Evolutionary conservation across 2,113 vertebrate species (phyloP).

Genomic region (Ia io): DNA sequence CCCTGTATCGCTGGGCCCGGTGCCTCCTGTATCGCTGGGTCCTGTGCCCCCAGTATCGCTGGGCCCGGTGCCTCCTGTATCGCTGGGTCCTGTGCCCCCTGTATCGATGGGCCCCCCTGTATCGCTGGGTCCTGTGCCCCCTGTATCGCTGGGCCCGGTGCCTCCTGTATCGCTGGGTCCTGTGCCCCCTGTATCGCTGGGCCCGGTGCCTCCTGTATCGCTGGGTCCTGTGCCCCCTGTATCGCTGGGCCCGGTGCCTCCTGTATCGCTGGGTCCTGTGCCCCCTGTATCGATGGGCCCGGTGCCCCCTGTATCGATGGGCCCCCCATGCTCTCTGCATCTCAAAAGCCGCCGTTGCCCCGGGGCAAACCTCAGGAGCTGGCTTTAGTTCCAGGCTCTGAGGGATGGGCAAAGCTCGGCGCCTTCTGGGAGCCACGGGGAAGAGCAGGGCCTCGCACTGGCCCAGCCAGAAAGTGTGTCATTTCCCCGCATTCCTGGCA

Average conservation of each 20-base stretch:
- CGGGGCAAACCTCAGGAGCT: slow-evolving; percentile 51
- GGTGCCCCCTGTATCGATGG: neutral
- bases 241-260: too few relatives aligned
- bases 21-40: too few relatives aligned
- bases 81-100: slow-evolving; percentile 3
- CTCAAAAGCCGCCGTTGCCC: slow-evolving; percentile 43
- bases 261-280: too few relatives aligned
- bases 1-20: neutral
- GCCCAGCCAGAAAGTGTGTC: slow-evolving; percentile 60
- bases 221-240: neutral
- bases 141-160: too few relatives aligned
- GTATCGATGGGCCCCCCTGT: neutral
- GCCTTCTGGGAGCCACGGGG: slow-evolving; percentile 10
- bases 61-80: neutral
- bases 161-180: neutral
- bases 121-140: neutral
- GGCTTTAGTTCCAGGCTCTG: slow-evolving; percentile 28
- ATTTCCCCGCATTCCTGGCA: slow-evolving; percentile 66
- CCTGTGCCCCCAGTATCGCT: too few relatives aligned
- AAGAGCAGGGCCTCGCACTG: slow-evolving; percentile 44
- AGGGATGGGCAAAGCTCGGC: neutral
- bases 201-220: neutral
- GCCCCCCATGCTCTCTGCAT: slow-evolving; percentile 6
- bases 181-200: too few relatives aligned
- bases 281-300: too few relatives aligned